These are phyloP conservation scores for Bombycilla garrulus DNA, from an alignment of 2,113 vertebrate genomes.

Conservation along the genomic window DNA sequence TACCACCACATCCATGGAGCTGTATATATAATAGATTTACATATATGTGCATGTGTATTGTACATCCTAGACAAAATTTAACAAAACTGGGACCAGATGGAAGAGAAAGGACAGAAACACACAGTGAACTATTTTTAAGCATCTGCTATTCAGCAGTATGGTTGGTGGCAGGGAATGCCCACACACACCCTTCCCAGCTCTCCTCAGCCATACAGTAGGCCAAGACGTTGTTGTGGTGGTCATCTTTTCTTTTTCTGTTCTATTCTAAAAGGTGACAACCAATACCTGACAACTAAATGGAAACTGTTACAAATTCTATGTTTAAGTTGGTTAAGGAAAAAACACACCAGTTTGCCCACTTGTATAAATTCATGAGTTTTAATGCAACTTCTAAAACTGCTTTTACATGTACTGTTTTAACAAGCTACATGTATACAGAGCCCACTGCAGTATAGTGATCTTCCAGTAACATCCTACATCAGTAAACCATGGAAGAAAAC, in stretches of 20 bases:
- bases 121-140: not conserved
- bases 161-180: not conserved
- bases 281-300: not conserved
- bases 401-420: not conserved
- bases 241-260: not conserved
- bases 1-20: not conserved
- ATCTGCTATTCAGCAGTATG: not conserved
- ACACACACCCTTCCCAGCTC: not conserved
- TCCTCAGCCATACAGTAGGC: not conserved
- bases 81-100: not conserved
- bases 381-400: not conserved
- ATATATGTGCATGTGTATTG: rapidly evolving
- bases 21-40: not conserved
- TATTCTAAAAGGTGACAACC: not conserved
- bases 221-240: not conserved
- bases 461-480: not conserved
- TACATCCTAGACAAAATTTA: not conserved
- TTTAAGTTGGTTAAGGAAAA: not conserved
- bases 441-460: not conserved
- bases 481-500: not conserved
- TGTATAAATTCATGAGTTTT: not conserved
- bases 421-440: not conserved
- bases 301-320: not conserved
- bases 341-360: not conserved
- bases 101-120: not conserved